Percentiles rank a stretch among this genome's conserved stretches.
These are phyloP conservation scores for Scotopteryx bipunctaria DNA, from an alignment of 2,888 invertebrate genomes.

Conservation along the genomic window DNA sequence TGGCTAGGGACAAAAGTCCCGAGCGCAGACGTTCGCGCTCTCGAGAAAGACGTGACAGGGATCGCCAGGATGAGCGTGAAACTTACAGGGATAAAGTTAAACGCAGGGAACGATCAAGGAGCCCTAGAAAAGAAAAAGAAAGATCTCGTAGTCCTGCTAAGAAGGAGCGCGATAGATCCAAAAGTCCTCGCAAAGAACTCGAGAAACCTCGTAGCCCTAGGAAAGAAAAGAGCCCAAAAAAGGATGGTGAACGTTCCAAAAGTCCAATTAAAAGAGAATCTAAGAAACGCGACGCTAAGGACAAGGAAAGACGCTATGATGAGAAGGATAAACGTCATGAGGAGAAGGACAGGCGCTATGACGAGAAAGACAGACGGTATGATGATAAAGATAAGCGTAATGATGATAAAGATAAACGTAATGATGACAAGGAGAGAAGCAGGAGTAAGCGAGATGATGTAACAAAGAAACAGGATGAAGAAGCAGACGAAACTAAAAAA, in stretches of 20 bases:
- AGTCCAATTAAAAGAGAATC: constrained; percentile 63
- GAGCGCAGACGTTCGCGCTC: constrained; percentile 75
- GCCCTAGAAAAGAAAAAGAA: constrained; percentile 65
- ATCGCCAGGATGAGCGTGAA: constrained; percentile 74
- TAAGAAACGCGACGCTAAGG: constrained; percentile 71
- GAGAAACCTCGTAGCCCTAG: constrained; percentile 37
- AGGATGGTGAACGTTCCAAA: constrained; percentile 39
- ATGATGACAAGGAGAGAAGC: constrained; percentile 73
- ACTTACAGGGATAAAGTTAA: constrained; percentile 68
- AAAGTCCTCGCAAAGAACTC: constrained; percentile 49
- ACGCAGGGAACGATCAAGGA: constrained; percentile 67
- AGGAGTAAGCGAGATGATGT: constrained; percentile 65
- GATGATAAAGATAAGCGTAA: constrained; percentile 32
- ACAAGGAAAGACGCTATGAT: constrained; percentile 58
- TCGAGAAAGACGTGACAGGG: constrained; percentile 70
- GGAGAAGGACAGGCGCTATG: constrained; percentile 39
- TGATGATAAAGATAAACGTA: constrained; percentile 52
- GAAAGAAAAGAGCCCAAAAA: constrained; percentile 39
- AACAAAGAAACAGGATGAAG: constrained; percentile 61
- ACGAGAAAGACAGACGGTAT: constrained; percentile 51
- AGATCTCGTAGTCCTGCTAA: constrained; percentile 62
- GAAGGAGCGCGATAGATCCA: constrained; percentile 57
- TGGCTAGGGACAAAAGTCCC: constrained; percentile 71
- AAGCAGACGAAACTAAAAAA: constrained; percentile 62
- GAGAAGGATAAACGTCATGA: constrained; percentile 53